A percentile compares a stretch with the other conserved stretches of the same genome.
These are phyloP conservation scores for Habrosyne pyritoides DNA, from an alignment of 2,888 invertebrate genomes.

Conservation along the genomic window DNA sequence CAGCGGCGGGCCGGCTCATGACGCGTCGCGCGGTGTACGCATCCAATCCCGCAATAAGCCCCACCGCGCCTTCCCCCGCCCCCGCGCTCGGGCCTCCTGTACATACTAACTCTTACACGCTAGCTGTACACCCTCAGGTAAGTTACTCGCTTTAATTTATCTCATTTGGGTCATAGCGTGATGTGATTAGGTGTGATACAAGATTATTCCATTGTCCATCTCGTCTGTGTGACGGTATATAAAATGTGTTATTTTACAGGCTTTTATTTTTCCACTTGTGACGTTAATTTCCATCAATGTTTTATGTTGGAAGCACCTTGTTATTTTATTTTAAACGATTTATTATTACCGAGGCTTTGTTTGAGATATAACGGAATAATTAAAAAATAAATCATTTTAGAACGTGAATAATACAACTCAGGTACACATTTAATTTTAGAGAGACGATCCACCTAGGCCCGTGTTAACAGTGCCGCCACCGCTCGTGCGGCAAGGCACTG, in stretches of 20 bases:
- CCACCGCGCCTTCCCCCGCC: conserved; percentile 53
- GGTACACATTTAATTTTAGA: conserved; percentile 35
- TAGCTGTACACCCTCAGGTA: conserved; percentile 41
- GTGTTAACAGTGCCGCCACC: conserved; percentile 52
- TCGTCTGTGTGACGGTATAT: neutral
- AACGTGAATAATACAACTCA: neutral
- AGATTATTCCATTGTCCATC: neutral
- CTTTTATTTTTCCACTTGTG: no score
- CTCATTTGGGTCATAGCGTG: neutral
- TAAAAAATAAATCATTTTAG: no score
- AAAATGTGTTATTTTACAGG: no score
- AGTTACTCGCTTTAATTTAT: neutral
- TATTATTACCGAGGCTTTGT: no score
- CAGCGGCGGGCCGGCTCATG: conserved; percentile 42
- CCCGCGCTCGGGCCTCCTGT: no score
- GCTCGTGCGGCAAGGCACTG: conserved; percentile 73
- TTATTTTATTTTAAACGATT: no score
- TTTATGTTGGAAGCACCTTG: no score
- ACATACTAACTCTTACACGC: conserved; percentile 40
- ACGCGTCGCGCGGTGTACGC: conserved; percentile 67
- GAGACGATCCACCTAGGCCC: conserved; percentile 38
- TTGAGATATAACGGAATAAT: no score
- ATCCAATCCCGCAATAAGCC: conserved; percentile 72
- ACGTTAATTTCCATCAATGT: no score
- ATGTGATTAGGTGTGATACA: no score